Base-by-base conservation (phyloP, 53 echinoderm and acorn worm species). In the Crossaster papposus region DNA sequence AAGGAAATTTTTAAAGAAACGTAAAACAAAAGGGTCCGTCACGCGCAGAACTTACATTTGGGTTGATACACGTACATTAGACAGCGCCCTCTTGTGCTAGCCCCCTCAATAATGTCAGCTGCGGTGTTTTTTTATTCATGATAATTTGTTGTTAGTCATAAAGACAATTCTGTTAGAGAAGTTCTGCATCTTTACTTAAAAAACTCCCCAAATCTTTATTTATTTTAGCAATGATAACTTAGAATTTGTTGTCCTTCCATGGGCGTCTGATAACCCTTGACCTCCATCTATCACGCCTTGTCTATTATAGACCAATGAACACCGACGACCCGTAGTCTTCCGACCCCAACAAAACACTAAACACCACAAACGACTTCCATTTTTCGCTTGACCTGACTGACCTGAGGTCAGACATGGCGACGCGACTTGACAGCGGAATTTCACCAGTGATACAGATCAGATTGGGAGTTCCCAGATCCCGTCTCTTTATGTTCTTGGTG, bases 361-460 rank as follows among this genome's bases (percentile, higher is more conserved):
- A 74, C 28, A 83, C 83, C 83, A 30, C 70, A 14, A 70, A 83
- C 83, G 29, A 72, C 85, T 85, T 85, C 85, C 85, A 28, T 62
- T 85, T 85, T 71, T n/a, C 9, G 54, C 37, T 85, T 85, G 85
- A 85, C 73, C 85, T 85, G 82, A 71, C 83, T 23, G 51, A 37
- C 51, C 50, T 1, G 74, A 52, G 85, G 85, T 71, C 85, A 85
- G 85, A 85, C 85, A 28, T 29, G 54, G 51, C 74, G 85, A 52
- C 85, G 85, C 85, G 85, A 85, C 23, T 72, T 85, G 74, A 31
- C 85, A 74, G 72, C 33, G 9, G 73, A 85, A 72, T 85, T 72
- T 72, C 85, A 85, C 52, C 31, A 72, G 72, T 72, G 53, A 85
- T 37, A 85, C 73, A 73, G 33, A 73, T 85, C 85, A 85, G 72